Base-by-base conservation (phyloP, 2,888 invertebrate genomes). In the Camponotus fellah region DNA sequence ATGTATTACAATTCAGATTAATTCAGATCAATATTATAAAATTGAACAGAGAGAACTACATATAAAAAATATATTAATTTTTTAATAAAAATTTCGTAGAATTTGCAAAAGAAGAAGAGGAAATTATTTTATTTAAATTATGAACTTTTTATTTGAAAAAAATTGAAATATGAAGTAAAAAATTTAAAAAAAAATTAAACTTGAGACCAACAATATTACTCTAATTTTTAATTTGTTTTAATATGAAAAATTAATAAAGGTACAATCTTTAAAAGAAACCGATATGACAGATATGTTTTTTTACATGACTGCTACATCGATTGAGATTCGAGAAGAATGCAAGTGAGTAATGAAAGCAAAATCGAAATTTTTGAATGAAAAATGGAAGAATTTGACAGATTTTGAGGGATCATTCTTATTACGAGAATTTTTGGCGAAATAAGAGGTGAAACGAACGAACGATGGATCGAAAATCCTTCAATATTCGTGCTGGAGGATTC, bases 361-460 rank as follows among this genome's bases (percentile, higher is more conserved):
- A 58, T 72, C 8, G 58, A 9, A 37, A 17, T 46, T 32, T 5
- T 60, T 17, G 8, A 34, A 17, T 12, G 10, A 32, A 37, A 79
- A 46, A 46, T 37, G 8, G 17, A 46, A 17, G 12, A 68, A 5
- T 43, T 69, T n/a, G 71, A 17, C 43, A 21, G 69, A 77, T 77
- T 68, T 68, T 53, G 26, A n/a, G 2, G 56, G 56, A 58, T 72
- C 46, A 72, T 72, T 80, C 43, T 34, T 79, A 79, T 79, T 72
- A 60, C 37, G 34, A 17, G 21, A 60, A 72, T 58, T 79, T 79
- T 79, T 21, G 14, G 43, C 12, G 17, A 32, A 4, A 17, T 68
- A 69, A 32, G 56, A 80, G 12, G 21, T 60, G 34, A 65, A 72
- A 79, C 71, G 43, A 79, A 71, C 56, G 64, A 62, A 49, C 49